These are phyloP conservation scores for Gymnothorax javanicus DNA, from an alignment of 2,797 vertebrate genomes.

Conservation along the genomic window DNA sequence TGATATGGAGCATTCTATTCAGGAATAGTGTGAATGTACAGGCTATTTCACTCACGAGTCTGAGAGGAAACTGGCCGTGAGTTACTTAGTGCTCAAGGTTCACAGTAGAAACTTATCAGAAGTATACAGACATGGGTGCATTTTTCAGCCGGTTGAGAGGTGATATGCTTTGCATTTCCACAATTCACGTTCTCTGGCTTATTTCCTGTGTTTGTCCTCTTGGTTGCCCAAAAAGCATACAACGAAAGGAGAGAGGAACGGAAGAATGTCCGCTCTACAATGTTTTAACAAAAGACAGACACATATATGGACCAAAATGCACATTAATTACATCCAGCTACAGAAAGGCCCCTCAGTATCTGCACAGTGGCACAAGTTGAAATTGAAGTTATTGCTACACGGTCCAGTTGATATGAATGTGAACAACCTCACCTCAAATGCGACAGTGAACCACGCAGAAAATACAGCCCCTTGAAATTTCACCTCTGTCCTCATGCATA, in stretches of 20 bases:
- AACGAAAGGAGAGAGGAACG: background rate
- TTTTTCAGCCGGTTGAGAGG: background rate
- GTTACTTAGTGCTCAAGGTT: background rate
- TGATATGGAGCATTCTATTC: no score
- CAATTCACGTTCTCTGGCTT: background rate
- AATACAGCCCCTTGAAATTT: no score
- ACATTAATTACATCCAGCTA: background rate
- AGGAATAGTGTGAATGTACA: background rate
- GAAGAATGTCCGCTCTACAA: background rate
- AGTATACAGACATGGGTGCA: background rate
- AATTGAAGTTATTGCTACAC: no score
- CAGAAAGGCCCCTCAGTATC: no score
- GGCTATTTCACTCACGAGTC: background rate
- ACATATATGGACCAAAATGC: background rate
- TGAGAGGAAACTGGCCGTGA: background rate
- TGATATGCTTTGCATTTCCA: background rate
- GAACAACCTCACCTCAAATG: no score
- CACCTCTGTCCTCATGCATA: no score
- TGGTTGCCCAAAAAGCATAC: background rate
- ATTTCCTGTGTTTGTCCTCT: conserved; percentile 10
- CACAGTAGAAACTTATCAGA: background rate
- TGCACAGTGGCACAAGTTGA: no score
- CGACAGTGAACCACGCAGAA: no score
- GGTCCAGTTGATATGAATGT: no score
- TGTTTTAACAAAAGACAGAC: background rate